phyloP scores from a whole-genome alignment of 2,113 vertebrate species.

The Geococcyx californianus region DNA sequence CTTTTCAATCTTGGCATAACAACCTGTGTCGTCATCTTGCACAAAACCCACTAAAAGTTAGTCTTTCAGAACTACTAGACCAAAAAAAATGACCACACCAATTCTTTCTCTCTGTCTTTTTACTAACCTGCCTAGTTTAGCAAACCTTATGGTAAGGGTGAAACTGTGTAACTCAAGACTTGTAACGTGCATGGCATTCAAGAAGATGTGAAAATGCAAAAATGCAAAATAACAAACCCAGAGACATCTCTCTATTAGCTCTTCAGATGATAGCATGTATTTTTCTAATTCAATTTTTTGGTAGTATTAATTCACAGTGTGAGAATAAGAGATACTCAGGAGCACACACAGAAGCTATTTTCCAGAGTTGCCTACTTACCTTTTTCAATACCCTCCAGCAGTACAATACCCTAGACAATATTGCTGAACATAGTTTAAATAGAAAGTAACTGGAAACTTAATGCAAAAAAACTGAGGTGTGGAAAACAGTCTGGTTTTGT shows the following conservation, averaged over 20 bases:
- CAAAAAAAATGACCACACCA: background rate
- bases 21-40: background rate
- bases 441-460: conserved; percentile 19
- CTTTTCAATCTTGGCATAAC: background rate
- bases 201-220: background rate
- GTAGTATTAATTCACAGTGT: background rate
- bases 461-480: conserved; percentile 25
- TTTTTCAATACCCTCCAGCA: background rate
- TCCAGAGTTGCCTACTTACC: background rate
- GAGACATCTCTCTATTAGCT: background rate
- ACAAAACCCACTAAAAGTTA: background rate
- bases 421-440: background rate
- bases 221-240: background rate
- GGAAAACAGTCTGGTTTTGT: conserved; percentile 56
- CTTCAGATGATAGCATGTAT: background rate
- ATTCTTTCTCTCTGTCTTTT: background rate
- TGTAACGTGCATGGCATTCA: background rate
- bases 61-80: background rate
- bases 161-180: background rate
- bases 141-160: background rate
- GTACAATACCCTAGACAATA: background rate
- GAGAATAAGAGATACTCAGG: background rate
- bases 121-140: background rate
- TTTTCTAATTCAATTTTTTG: background rate
- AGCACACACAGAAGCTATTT: background rate